phyloP scores from a whole-genome alignment of 1,140 invertebrate species.

The Drosophila kikkawai region DNA sequence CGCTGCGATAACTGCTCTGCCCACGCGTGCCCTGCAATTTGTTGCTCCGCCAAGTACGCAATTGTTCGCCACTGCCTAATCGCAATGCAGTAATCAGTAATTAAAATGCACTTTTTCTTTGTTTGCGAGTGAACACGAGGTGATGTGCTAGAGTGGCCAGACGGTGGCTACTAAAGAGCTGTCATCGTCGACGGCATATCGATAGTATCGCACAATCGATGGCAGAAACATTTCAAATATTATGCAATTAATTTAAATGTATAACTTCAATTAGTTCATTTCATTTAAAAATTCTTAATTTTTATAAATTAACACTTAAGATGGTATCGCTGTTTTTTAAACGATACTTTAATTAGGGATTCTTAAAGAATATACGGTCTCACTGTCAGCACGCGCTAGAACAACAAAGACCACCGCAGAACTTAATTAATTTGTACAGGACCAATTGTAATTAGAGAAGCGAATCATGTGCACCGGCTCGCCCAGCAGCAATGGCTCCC shows the following conservation, averaged over 20 bases:
- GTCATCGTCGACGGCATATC: background rate
- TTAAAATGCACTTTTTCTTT: slow-evolving; percentile 83
- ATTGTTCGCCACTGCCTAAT: slow-evolving; percentile 43
- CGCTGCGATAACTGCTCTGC: slow-evolving; percentile 29
- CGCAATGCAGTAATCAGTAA: slow-evolving; percentile 66
- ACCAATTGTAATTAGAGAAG: background rate
- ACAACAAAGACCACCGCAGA: slow-evolving; percentile 45
- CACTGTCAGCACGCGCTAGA: slow-evolving; percentile 48
- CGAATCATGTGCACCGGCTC: slow-evolving; percentile 67
- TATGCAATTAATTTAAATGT: background rate
- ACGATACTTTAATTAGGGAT: background rate
- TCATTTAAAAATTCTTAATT: no score
- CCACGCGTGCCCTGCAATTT: slow-evolving; percentile 50
- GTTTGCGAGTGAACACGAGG: slow-evolving; percentile 81
- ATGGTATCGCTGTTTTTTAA: background rate
- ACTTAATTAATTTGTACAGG: slow-evolving; percentile 14
- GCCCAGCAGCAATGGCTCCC: slow-evolving; percentile 67
- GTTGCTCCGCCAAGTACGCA: slow-evolving; percentile 43
- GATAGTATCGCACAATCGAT: slow-evolving; percentile 2
- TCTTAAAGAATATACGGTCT: background rate
- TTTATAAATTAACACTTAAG: background rate
- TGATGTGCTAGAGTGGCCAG: slow-evolving; percentile 52
- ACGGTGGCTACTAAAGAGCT: background rate
- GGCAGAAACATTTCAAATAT: background rate
- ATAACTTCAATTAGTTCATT: background rate